Conservation (phyloP, 2,797 vertebrate genomes). For the Euphonia xanthogaster region DNA sequence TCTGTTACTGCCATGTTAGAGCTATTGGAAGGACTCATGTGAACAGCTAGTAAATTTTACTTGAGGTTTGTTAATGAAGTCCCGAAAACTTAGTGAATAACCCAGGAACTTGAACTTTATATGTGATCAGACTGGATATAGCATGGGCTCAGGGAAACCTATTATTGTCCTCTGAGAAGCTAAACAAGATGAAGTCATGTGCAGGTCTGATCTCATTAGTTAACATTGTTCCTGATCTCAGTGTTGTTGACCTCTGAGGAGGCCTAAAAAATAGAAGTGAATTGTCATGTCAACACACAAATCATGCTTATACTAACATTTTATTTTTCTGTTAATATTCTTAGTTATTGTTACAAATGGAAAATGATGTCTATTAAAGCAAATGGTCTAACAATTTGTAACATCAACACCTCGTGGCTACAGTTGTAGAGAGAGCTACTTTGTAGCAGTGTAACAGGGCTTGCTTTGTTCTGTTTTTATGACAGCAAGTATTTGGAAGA, state of each 20-base stretch:
- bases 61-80: not conserved
- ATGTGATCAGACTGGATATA: not conserved
- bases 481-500: not conserved
- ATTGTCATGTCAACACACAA: not conserved
- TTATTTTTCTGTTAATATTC: not conserved
- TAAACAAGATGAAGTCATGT: slow-evolving; percentile 6
- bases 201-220: slow-evolving; percentile 31
- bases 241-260: not conserved
- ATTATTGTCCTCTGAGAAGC: slow-evolving; percentile 18
- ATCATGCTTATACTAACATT: not conserved
- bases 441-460: not conserved
- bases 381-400: not conserved
- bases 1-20: not conserved
- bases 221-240: not conserved
- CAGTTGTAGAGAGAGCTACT: not conserved
- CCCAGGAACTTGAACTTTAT: not conserved
- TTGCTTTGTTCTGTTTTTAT: not conserved
- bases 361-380: not conserved
- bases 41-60: not conserved
- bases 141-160: not conserved
- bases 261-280: not conserved
- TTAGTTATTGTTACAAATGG: not conserved
- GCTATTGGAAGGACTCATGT: not conserved
- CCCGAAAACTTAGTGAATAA: not conserved
- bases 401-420: not conserved